Evolutionary conservation across 2,888 invertebrate genomes (phyloP).

Genomic region (Colostygia pectinataria): DNA sequence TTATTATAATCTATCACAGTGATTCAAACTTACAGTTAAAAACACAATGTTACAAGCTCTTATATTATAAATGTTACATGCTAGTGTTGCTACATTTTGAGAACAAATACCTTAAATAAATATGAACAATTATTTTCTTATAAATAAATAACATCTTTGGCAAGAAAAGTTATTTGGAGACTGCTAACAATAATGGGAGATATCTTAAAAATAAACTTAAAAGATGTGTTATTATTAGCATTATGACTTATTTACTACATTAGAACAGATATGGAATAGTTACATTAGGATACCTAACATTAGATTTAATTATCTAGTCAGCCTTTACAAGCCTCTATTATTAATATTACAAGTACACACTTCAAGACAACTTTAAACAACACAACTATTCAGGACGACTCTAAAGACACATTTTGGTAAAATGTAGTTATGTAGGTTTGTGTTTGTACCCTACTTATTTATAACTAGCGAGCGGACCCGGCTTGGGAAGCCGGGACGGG

Average conservation of each 20-base stretch:
- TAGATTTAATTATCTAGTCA: slow-evolving; percentile 46
- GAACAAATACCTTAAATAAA: slow-evolving; percentile 22
- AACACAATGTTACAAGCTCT: too few species aligned
- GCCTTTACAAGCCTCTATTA: slow-evolving; percentile 52
- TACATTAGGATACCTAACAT: too few species aligned
- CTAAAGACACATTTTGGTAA: neutral
- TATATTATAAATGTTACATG: slow-evolving; percentile 19
- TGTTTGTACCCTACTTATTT: too few species aligned
- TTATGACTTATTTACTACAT: too few species aligned
- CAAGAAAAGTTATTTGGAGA: slow-evolving; percentile 33
- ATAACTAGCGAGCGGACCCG: too few species aligned
- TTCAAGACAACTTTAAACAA: too few species aligned
- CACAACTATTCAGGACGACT: neutral
- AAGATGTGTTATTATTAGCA: too few species aligned
- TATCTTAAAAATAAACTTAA: too few species aligned
- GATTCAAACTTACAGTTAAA: slow-evolving; percentile 41
- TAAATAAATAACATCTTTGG: slow-evolving; percentile 45
- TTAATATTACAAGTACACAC: slow-evolving; percentile 1
- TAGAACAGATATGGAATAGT: too few species aligned
- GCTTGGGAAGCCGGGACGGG: too few species aligned
- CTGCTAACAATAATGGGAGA: slow-evolving; percentile 5
- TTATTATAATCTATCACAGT: slow-evolving; percentile 60
- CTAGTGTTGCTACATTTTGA: slow-evolving; percentile 11
- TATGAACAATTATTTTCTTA: slow-evolving; percentile 17
- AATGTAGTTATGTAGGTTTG: too few species aligned